phyloP scores from a whole-genome alignment of 2,113 vertebrate genomes.

The Python bivittatus region DNA sequence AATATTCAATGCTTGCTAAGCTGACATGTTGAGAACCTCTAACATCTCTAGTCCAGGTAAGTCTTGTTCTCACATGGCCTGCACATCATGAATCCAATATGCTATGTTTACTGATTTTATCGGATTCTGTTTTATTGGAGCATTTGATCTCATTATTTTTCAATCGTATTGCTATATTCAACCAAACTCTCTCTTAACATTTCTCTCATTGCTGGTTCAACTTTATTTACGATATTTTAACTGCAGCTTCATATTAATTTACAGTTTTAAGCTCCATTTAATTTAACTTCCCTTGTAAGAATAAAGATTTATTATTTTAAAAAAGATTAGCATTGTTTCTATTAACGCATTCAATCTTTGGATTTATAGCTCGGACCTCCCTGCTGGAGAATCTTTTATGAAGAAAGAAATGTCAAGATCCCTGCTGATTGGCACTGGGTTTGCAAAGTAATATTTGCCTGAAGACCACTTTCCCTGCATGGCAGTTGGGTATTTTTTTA shows the following conservation, averaged over 20 bases:
- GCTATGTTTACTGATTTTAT: not conserved
- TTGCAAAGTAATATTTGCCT: slow-evolving; percentile 15
- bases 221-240: slow-evolving; percentile 34
- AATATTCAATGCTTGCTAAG: not conserved
- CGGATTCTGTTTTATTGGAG: not conserved
- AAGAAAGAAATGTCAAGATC: slow-evolving; percentile 49
- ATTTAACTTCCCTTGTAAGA: slow-evolving; percentile 22
- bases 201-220: not conserved
- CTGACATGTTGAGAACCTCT: not conserved
- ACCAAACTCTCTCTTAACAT: not conserved
- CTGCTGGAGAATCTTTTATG: slow-evolving; percentile 42
- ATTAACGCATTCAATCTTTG: slow-evolving; percentile 32
- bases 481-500: not conserved
- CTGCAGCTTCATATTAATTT: not conserved
- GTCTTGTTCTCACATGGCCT: too few species aligned
- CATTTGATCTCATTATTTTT: not conserved
- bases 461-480: slow-evolving; percentile 21
- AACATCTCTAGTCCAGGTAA: not conserved
- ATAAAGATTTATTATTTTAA: not conserved
- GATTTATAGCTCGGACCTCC: not conserved
- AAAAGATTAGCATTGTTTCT: slow-evolving; percentile 25
- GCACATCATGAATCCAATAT: not conserved
- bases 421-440: not conserved
- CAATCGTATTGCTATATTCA: not conserved
- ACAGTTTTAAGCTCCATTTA: slow-evolving; percentile 27